phyloP scores from a whole-genome alignment of 2,113 vertebrate genomes.

The Rhodinocichla rosea region DNA sequence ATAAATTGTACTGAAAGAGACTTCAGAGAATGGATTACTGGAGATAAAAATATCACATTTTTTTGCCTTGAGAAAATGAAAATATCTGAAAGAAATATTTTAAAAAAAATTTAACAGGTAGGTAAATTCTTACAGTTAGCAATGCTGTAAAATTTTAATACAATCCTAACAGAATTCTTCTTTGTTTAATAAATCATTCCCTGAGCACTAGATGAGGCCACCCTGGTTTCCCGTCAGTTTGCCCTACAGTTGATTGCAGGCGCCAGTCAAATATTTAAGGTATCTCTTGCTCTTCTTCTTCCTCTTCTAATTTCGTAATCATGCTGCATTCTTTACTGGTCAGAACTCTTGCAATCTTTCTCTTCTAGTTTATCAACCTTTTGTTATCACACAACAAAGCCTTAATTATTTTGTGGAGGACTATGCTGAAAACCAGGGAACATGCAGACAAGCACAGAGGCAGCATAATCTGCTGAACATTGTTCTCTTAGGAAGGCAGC shows the following conservation, averaged over 20 bases:
- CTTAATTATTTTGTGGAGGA: not conserved
- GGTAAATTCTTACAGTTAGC: not conserved
- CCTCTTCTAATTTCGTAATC: not conserved
- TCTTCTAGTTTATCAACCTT: not conserved
- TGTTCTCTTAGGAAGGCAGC: not conserved
- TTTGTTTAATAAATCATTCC: not conserved
- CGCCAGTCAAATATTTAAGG: not conserved
- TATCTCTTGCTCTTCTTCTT: not conserved
- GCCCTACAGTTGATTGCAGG: not conserved
- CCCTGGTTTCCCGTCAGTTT: not conserved
- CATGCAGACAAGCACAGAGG: not conserved
- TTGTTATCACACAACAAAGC: not conserved
- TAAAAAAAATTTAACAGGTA: not conserved
- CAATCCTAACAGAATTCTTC: not conserved
- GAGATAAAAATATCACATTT: not conserved
- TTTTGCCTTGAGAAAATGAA: not conserved
- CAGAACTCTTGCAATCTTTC: not conserved
- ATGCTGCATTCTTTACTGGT: not conserved
- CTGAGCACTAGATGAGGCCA: not conserved
- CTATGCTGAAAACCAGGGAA: not conserved
- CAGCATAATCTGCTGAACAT: not conserved
- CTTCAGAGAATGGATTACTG: not conserved
- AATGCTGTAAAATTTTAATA: not conserved
- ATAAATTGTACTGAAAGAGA: not conserved
- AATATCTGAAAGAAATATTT: not conserved